Conservation (phyloP, 2,113 vertebrate species). For the Notothenia rossii region DNA sequence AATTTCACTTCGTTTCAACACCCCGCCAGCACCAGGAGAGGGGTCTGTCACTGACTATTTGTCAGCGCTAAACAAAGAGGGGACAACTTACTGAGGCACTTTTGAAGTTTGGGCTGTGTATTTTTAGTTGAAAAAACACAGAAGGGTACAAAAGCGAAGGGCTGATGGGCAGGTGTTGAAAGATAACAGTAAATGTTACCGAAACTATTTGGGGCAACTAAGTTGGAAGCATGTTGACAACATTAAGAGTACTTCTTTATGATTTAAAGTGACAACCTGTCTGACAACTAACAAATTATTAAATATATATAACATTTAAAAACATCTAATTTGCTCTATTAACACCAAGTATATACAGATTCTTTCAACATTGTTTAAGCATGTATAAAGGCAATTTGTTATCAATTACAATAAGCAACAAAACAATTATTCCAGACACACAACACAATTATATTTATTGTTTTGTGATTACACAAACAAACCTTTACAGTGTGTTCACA, state of each 20-base stretch:
- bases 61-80: constrained; percentile 33
- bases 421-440: neutral
- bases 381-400: neutral
- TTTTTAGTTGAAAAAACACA: constrained; percentile 27
- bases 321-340: neutral
- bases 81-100: constrained; percentile 17
- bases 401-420: neutral
- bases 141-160: neutral
- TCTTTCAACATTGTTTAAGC: too few species aligned
- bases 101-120: constrained; percentile 24
- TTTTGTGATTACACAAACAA: neutral
- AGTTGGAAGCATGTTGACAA: neutral
- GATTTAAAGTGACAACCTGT: neutral
- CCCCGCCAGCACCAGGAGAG: constrained; percentile 29
- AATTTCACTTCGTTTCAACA: constrained; percentile 48
- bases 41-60: constrained; percentile 49
- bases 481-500: neutral
- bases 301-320: neutral
- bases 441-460: neutral
- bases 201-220: neutral
- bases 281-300: neutral
- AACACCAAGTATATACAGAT: neutral
- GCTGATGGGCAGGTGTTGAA: neutral
- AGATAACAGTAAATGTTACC: neutral
- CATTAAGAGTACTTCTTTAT: neutral